Evolutionary conservation across 2,888 invertebrate genomes (phyloP).

Genomic region (Byasa hedistus): DNA sequence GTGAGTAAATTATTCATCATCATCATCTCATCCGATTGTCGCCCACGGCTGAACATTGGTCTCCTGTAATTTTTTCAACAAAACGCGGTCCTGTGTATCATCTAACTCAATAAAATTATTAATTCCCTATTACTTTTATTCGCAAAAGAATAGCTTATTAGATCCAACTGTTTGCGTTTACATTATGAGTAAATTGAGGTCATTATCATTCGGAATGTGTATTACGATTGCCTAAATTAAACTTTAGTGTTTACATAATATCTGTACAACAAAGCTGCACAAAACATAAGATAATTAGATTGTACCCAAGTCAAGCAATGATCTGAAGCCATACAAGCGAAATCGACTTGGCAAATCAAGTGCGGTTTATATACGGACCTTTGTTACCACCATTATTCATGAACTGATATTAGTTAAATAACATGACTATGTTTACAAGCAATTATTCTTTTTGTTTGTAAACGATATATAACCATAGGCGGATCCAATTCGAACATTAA

Average conservation of each 20-base stretch:
- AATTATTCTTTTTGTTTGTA: background rate
- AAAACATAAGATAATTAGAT: background rate
- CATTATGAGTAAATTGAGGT: background rate
- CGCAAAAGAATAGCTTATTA: no score
- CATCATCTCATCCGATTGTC: no score
- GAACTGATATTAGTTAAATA: background rate
- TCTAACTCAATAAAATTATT: no score
- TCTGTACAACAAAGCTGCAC: background rate
- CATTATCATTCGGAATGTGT: background rate
- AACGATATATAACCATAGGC: no score
- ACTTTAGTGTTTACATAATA: background rate
- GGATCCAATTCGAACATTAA: background rate
- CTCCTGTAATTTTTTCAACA: no score
- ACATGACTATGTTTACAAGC: background rate
- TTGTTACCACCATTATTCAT: background rate
- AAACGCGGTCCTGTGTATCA: no score
- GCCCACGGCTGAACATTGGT: no score
- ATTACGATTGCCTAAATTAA: background rate
- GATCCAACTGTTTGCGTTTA: no score
- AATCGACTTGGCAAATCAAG: background rate
- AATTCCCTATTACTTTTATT: no score
- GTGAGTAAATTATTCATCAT: no score
- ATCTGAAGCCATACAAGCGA: background rate
- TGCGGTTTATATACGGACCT: background rate
- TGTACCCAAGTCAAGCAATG: background rate